These are phyloP conservation scores for Acronicta psi DNA, from an alignment of 2,888 invertebrate genomes.

Conservation along the genomic window DNA sequence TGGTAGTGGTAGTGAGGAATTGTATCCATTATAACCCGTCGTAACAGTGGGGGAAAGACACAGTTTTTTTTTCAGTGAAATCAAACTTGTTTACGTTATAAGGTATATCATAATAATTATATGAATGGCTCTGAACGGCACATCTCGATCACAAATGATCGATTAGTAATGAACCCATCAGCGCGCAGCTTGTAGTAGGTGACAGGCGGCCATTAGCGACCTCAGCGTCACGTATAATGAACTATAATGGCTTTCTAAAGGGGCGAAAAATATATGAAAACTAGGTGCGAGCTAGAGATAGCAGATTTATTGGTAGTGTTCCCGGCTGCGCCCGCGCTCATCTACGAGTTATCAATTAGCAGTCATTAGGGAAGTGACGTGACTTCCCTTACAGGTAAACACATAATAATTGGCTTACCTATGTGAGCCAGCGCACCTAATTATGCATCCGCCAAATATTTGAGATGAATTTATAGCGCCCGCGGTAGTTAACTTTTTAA, in stretches of 20 bases:
- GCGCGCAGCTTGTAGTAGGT: slow-evolving; percentile 4
- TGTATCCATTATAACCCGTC: too few species aligned
- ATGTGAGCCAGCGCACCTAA: slow-evolving; percentile 9
- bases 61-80: too few species aligned
- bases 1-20: too few species aligned
- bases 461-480: slow-evolving; percentile 30
- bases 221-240: slow-evolving; percentile 14
- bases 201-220: slow-evolving; percentile 36
- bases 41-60: too few species aligned
- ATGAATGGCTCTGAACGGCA: too few species aligned
- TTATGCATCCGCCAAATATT: slow-evolving; percentile 32
- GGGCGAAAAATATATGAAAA: slow-evolving; percentile 29
- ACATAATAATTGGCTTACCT: slow-evolving; percentile 16
- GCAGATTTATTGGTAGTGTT: slow-evolving; percentile 25
- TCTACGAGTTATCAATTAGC: slow-evolving; percentile 49
- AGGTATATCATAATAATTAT: too few species aligned
- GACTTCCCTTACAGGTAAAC: slow-evolving; percentile 18
- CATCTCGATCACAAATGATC: slow-evolving; percentile 8
- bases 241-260: slow-evolving; percentile 44
- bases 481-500: slow-evolving; percentile 39
- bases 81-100: too few species aligned
- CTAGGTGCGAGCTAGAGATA: not conserved
- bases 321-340: slow-evolving; percentile 25
- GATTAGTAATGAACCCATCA: slow-evolving; percentile 16
- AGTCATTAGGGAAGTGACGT: slow-evolving; percentile 35